These are phyloP conservation scores for Formica exsecta DNA, from an alignment of 1,140 invertebrate genomes.

Conservation along the genomic window DNA sequence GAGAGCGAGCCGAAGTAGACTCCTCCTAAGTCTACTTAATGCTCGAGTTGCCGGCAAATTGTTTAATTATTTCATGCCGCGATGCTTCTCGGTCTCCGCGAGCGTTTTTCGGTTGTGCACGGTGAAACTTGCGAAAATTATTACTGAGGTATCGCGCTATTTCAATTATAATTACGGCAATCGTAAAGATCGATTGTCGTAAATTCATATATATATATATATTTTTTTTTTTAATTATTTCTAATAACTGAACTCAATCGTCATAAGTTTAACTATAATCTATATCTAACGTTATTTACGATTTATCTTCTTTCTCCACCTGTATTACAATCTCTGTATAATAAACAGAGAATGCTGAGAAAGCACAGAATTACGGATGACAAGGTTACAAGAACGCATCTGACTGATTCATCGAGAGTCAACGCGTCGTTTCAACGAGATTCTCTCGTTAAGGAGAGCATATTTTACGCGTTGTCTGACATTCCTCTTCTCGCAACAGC, in stretches of 20 bases:
- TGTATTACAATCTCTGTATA: neutral
- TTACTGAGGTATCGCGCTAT: neutral
- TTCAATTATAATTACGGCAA: neutral
- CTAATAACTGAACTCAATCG: neutral
- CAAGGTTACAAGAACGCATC: neutral
- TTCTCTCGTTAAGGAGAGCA: conserved; percentile 15
- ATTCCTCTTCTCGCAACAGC: conserved; percentile 45
- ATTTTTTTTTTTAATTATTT: neutral
- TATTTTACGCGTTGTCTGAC: conserved; percentile 46
- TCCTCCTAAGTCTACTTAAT: conserved; percentile 64
- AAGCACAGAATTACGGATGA: neutral
- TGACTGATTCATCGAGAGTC: conserved; percentile 31
- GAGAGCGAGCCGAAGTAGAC: conserved; percentile 64
- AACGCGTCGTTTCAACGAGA: conserved; percentile 34
- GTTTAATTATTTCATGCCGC: conserved; percentile 71
- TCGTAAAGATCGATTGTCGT: neutral
- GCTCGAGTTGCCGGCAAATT: conserved; percentile 58
- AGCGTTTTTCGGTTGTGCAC: conserved; percentile 49
- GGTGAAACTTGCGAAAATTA: conserved; percentile 31
- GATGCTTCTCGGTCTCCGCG: conserved; percentile 36
- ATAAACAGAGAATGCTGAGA: neutral
- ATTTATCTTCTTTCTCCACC: neutral
- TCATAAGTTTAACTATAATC: neutral
- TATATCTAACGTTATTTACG: neutral
- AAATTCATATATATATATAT: too few species aligned